Evolutionary conservation across 2,888 invertebrate species (phyloP).

Genomic region (Neocrepidodera transversa): DNA sequence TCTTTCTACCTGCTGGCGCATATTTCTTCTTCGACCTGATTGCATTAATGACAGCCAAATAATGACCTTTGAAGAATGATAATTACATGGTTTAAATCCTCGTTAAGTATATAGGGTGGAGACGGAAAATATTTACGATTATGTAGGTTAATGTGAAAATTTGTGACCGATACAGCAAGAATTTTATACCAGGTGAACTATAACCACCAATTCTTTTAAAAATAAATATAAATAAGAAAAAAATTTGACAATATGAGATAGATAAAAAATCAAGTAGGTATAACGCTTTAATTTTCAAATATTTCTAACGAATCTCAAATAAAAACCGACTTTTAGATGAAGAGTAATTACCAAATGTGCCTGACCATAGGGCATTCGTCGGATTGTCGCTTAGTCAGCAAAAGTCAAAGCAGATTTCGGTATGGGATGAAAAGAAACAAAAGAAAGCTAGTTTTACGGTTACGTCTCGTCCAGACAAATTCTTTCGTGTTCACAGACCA

Average conservation of each 20-base stretch:
- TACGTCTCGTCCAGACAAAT: neutral
- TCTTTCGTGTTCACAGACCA: neutral
- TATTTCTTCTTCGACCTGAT: slow-evolving; percentile 20
- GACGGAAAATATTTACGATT: slow-evolving; percentile 16
- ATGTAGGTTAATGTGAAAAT: slow-evolving; percentile 6
- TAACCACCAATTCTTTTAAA: no score
- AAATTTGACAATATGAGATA: no score
- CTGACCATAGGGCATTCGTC: neutral
- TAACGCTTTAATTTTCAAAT: no score
- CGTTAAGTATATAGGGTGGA: slow-evolving; percentile 23
- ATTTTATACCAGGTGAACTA: slow-evolving; percentile 2
- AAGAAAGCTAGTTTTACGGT: neutral
- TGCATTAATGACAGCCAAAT: slow-evolving; percentile 25
- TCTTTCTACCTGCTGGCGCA: slow-evolving; percentile 14
- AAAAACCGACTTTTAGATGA: neutral
- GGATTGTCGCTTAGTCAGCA: neutral
- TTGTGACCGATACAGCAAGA: neutral
- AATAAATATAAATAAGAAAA: no score
- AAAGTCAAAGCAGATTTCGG: neutral
- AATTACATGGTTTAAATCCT: slow-evolving; percentile 28
- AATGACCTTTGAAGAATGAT: slow-evolving; percentile 26
- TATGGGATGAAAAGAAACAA: neutral
- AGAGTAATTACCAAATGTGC: neutral
- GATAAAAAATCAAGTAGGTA: no score
- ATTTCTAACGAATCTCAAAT: no score